phyloP scores from a whole-genome alignment of 2,797 vertebrate species.

The Artibeus jamaicensis region DNA sequence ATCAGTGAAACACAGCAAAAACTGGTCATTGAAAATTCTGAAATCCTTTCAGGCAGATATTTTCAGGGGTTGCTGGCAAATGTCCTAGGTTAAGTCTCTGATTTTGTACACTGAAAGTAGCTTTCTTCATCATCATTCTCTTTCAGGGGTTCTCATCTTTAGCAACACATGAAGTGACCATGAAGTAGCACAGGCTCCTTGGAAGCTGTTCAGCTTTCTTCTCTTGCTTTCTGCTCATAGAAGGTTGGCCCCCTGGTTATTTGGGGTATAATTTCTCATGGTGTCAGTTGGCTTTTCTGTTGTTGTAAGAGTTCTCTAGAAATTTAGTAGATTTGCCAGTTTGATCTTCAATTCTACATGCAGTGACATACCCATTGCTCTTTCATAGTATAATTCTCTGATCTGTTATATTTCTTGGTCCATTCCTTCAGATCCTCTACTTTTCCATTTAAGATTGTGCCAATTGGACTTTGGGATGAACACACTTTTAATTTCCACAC shows the following conservation, averaged over 20 bases:
- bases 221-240: neutral
- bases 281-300: neutral
- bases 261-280: neutral
- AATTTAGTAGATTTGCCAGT: neutral
- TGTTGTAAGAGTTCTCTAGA: neutral
- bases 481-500: neutral
- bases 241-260: neutral
- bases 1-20: neutral
- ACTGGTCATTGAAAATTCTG: neutral
- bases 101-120: neutral
- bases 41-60: neutral
- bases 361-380: neutral
- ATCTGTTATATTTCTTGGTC: neutral
- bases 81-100: neutral
- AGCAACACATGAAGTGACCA: neutral
- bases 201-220: neutral
- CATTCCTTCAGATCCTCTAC: neutral
- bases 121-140: neutral
- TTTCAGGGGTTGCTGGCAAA: neutral
- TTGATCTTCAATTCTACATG: neutral
- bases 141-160: neutral
- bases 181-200: neutral
- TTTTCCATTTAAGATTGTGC: neutral
- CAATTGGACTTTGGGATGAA: neutral
- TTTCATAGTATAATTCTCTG: constrained; percentile 11